phyloP scores from a whole-genome alignment of 2,797 vertebrate species.

The Heteromormyrus szaboi region DNA sequence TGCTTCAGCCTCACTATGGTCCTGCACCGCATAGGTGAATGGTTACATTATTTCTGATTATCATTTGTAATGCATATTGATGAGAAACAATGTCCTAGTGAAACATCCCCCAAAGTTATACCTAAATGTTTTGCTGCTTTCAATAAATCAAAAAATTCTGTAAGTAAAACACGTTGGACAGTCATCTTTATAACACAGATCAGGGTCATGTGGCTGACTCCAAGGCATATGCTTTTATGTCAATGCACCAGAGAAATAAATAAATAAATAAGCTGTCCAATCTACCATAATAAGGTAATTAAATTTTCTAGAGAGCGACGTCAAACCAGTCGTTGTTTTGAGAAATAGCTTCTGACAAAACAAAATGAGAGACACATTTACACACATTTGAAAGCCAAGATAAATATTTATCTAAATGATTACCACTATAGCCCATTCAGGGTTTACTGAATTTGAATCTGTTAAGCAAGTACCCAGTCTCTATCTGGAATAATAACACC shows the following conservation, averaged over 20 bases:
- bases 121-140: not conserved
- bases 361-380: not conserved
- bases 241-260: not conserved
- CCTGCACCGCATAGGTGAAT: not conserved
- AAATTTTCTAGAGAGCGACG: not conserved
- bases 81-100: not conserved
- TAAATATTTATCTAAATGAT: not conserved
- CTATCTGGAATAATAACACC: not conserved
- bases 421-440: not conserved
- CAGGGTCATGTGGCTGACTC: not conserved
- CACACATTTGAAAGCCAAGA: not conserved
- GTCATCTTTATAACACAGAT: not conserved
- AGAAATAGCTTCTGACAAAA: constrained; percentile 1
- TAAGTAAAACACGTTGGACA: not conserved
- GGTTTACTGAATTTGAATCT: not conserved
- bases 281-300: not conserved
- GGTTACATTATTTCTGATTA: not conserved
- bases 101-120: not conserved
- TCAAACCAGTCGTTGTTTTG: not conserved
- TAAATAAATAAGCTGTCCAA: not conserved
- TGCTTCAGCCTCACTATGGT: not conserved
- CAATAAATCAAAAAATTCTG: not conserved
- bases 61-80: not conserved
- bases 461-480: not conserved
- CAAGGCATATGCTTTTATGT: not conserved